Percentiles rank a stretch among this genome's conserved stretches.
Evolutionary conservation across 2,888 invertebrate genomes (phyloP).

Genomic region (Ennomos quercinarius): DNA sequence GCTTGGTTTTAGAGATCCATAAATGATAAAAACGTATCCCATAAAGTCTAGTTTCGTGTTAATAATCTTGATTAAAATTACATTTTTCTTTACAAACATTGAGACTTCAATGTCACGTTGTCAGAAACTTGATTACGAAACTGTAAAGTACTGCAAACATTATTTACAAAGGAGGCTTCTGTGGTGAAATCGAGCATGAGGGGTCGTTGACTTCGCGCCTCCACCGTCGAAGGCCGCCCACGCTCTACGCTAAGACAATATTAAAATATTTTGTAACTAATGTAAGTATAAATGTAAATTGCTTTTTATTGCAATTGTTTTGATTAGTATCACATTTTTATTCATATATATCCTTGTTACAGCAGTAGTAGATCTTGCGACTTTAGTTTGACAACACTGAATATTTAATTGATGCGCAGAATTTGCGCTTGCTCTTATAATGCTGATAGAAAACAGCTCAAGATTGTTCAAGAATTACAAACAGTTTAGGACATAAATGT

Average conservation of each 20-base stretch:
- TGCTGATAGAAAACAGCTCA: too few relatives aligned
- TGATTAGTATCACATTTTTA: background rate
- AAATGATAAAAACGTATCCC: too few relatives aligned
- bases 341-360: background rate
- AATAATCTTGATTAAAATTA: too few relatives aligned
- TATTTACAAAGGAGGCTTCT: constrained; percentile 52
- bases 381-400: too few relatives aligned
- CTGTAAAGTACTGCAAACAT: constrained; percentile 42
- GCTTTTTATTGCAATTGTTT: constrained; percentile 12
- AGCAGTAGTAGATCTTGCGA: too few relatives aligned
- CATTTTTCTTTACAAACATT: background rate
- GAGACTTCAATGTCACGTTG: constrained; percentile 33
- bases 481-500: too few relatives aligned
- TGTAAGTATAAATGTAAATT: constrained; percentile 14
- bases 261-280: constrained; percentile 34
- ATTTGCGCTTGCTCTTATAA: too few relatives aligned
- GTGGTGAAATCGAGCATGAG: constrained; percentile 51
- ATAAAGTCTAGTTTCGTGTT: too few relatives aligned
- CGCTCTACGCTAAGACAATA: constrained; percentile 47
- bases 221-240: constrained; percentile 33
- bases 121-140: constrained; percentile 52
- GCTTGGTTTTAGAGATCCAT: too few relatives aligned
- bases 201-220: constrained; percentile 55
- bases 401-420: too few relatives aligned
- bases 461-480: too few relatives aligned